Conservation (phyloP, 1,140 invertebrate genomes). For the Cyclina sinensis region DNA sequence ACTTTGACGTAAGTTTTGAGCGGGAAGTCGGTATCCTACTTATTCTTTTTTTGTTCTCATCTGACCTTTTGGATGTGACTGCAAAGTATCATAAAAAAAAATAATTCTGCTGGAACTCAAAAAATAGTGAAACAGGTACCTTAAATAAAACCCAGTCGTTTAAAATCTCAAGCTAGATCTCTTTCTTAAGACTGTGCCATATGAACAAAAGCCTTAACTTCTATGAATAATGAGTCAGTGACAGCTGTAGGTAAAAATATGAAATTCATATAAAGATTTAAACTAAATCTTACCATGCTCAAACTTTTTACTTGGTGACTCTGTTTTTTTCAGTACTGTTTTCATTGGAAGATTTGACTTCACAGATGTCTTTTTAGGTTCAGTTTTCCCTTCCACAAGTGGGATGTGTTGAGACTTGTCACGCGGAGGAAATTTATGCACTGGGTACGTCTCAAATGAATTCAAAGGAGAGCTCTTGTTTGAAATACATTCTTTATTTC, state of each 20-base stretch:
- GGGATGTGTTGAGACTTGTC: not conserved
- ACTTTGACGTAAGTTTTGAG: conserved; percentile 4
- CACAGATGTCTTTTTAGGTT: not conserved
- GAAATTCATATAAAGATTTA: too few relatives aligned
- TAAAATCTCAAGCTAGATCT: too few relatives aligned
- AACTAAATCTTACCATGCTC: not conserved
- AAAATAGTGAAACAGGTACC: too few relatives aligned
- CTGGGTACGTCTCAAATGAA: not conserved
- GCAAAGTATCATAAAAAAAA: not conserved
- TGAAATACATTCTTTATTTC: not conserved
- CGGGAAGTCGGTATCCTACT: conserved; percentile 36
- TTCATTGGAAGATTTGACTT: conserved; percentile 39
- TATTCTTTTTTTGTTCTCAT: conserved; percentile 31
- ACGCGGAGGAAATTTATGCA: not conserved
- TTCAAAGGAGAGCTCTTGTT: not conserved
- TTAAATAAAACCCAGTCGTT: too few relatives aligned
- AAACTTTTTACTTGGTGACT: conserved; percentile 16
- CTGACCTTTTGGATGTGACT: not conserved
- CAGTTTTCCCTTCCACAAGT: not conserved
- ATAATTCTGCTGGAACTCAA: too few relatives aligned
- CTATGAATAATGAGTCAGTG: too few relatives aligned
- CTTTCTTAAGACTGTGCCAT: too few relatives aligned
- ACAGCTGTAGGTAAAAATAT: too few relatives aligned
- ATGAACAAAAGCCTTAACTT: too few relatives aligned
- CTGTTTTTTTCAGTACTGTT: conserved; percentile 26